Evolutionary conservation across 2,797 vertebrate genomes (phyloP).

Genomic region (Syncerus caffer): DNA sequence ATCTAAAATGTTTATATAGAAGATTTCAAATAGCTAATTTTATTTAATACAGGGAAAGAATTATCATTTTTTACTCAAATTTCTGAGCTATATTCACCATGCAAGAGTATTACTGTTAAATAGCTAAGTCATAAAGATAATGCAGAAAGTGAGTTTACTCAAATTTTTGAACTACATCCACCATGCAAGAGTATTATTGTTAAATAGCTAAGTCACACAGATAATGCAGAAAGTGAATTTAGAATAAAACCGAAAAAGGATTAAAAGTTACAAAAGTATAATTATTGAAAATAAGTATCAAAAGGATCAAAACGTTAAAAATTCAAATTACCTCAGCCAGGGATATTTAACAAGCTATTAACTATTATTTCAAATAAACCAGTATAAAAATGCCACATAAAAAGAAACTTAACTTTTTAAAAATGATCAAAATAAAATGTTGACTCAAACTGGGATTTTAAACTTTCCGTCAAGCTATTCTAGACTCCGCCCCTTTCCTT

Average conservation of each 20-base stretch:
- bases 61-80: background rate
- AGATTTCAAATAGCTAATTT: slow-evolving; percentile 50
- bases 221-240: slow-evolving; percentile 49
- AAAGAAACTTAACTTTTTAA: background rate
- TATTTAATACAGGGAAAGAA: slow-evolving; percentile 16
- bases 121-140: slow-evolving; percentile 31
- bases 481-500: background rate
- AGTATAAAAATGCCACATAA: slow-evolving; percentile 12
- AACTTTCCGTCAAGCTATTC: slow-evolving; percentile 27
- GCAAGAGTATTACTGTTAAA: slow-evolving; percentile 1
- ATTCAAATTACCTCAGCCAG: slow-evolving; percentile 32
- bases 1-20: slow-evolving; percentile 37
- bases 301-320: slow-evolving; percentile 51
- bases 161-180: slow-evolving; percentile 55
- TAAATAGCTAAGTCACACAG: slow-evolving; percentile 57
- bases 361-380: slow-evolving; percentile 44
- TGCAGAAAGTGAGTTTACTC: slow-evolving; percentile 30
- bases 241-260: slow-evolving; percentile 43
- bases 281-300: slow-evolving; percentile 17
- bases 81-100: no score
- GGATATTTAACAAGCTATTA: slow-evolving; percentile 22
- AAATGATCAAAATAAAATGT: background rate
- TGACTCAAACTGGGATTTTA: background rate
- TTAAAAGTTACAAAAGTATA: slow-evolving; percentile 46
- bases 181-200: slow-evolving; percentile 57